Conservation (phyloP, 2,113 vertebrate genomes). For the Saccopteryx leptura region DNA sequence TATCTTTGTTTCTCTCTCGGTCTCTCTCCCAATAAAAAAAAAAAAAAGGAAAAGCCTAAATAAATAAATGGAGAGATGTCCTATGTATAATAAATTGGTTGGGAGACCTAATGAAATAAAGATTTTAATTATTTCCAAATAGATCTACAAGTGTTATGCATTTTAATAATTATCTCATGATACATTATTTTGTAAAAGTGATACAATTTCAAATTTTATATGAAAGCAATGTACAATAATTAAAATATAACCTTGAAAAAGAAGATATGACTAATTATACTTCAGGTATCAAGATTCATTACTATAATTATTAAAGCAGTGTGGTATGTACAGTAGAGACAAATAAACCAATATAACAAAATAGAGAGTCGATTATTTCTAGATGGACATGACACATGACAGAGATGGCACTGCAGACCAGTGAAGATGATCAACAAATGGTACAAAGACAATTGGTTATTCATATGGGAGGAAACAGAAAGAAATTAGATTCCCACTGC, state of each 20-base stretch:
- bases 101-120: background rate
- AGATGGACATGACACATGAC: background rate
- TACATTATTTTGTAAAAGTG: background rate
- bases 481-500: background rate
- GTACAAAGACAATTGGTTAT: background rate
- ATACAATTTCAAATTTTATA: background rate
- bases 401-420: background rate
- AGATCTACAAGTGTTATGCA: background rate
- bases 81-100: background rate
- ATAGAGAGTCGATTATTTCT: background rate
- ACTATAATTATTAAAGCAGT: background rate
- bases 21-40: no score
- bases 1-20: no score
- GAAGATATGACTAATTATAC: background rate
- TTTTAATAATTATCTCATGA: background rate
- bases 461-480: background rate
- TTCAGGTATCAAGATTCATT: background rate
- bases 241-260: constrained; percentile 29
- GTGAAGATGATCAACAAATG: background rate
- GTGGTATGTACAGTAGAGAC: background rate
- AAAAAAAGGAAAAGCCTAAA: no score
- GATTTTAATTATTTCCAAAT: background rate
- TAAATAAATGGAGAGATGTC: background rate
- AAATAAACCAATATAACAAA: background rate
- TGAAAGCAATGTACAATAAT: background rate